These are phyloP conservation scores for Apamea sordens DNA, from an alignment of 2,888 invertebrate genomes.

Conservation along the genomic window DNA sequence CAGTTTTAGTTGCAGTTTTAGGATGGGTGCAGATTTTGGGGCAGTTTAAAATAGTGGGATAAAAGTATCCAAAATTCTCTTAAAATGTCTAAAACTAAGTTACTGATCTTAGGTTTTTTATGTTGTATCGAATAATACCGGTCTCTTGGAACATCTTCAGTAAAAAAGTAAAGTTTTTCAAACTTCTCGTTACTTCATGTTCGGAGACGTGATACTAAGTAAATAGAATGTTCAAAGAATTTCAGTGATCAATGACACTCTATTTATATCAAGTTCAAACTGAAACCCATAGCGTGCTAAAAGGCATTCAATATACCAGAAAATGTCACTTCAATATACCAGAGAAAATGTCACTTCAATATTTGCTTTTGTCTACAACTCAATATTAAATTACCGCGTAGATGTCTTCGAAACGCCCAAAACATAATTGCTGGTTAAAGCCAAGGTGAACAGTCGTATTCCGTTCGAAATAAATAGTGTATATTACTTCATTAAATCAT, in stretches of 20 bases:
- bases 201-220: neutral
- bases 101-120: neutral
- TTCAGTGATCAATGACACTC: neutral
- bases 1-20: neutral
- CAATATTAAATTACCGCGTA: slow-evolving; percentile 3
- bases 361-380: slow-evolving; percentile 7
- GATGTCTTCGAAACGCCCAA: slow-evolving; percentile 2
- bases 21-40: neutral
- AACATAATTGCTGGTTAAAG: slow-evolving; percentile 13
- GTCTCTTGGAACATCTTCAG: neutral
- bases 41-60: neutral
- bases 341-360: neutral
- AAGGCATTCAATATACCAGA: neutral
- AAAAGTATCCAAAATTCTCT: neutral
- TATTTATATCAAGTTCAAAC: slow-evolving; percentile 22
- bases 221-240: neutral
- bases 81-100: neutral
- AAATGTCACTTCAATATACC: neutral
- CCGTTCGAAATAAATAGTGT: slow-evolving; percentile 17
- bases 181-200: neutral
- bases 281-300: neutral
- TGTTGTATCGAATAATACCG: neutral
- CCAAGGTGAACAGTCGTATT: slow-evolving; percentile 17
- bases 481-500: slow-evolving; percentile 35
- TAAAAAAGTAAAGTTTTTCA: neutral